Evolutionary conservation across 2,797 vertebrate species (phyloP), one percentile per base, ranked within the genome.

Genomic region (Bradypodion ventrale): DNA sequence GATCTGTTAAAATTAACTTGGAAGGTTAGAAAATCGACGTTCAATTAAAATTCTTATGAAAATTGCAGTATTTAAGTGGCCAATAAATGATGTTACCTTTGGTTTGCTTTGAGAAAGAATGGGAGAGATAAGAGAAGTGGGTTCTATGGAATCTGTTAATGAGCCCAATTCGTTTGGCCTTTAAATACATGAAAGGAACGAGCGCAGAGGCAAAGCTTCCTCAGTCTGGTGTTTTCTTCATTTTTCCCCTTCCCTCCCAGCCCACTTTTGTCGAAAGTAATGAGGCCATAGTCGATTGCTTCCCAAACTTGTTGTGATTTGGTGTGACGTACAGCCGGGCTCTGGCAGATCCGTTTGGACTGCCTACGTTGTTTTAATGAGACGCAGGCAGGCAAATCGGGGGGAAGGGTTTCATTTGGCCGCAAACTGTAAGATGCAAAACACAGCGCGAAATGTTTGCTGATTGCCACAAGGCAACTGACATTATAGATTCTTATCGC

Each of bases 261-360:
- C 95, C 95, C 95, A 92, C 91, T 95, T 96, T 96, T 97, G 96
- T 97, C 96, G 93, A 91, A 96, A 96, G 93, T 90, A 91, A 97
- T 97, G 97, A 98, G 94, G 86, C 93, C 94, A 93, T 94, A 95
- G 96, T 97, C 96, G 96, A 94, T 97, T 91, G 95, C 95, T 86
- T 96, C 97, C 85, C 90, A 93, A 83, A 92, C 96, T 95, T 94
- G 94, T 94, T 94, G 96, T 97, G 97, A 98, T 97, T 96, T 84
- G 40, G 95, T 96, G 95, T 94, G 97, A 97, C 96, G 84, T 96
- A 95, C 96, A 93, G 96, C 91, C 90, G 95, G 93, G 95, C 93
- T 86, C n/a, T 85, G 92, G 84, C 83, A 91, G 93, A 95, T 88
- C 93, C 90, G 87, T 89, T 87, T 62, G 87, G 93, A 92, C 91